phyloP scores from a whole-genome alignment of 2,888 invertebrate genomes.

The Mallateleia sp. region DNA sequence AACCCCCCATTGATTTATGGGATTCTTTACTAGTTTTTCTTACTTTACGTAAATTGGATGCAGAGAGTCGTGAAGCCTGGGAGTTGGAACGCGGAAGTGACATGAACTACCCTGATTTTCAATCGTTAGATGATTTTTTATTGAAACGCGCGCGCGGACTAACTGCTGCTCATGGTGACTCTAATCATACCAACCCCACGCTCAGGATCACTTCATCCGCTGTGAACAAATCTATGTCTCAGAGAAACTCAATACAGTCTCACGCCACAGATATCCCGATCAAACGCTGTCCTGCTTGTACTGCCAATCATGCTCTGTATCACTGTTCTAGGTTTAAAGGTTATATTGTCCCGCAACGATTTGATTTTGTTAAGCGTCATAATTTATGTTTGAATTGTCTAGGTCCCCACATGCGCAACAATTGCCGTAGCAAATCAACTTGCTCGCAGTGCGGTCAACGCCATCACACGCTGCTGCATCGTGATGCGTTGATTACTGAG shows the following conservation, averaged over 20 bases:
- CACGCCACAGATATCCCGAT: background rate
- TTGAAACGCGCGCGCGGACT: too few species aligned
- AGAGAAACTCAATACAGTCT: too few species aligned
- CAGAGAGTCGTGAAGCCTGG: slow-evolving; percentile 3
- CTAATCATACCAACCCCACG: too few species aligned
- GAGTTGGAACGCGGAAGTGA: background rate
- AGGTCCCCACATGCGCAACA: background rate
- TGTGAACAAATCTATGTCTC: background rate
- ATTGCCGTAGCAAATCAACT: background rate
- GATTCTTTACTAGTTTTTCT: slow-evolving; percentile 1
- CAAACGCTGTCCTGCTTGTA: background rate
- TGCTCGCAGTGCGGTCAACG: background rate
- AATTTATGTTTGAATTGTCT: slow-evolving; percentile 21
- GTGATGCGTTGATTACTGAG: background rate
- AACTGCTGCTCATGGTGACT: too few species aligned
- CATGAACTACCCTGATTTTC: background rate
- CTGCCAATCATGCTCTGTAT: background rate
- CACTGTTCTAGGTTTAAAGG: slow-evolving; percentile 9
- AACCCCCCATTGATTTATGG: background rate
- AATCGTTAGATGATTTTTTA: background rate
- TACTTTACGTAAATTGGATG: slow-evolving; percentile 2
- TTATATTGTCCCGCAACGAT: too few species aligned
- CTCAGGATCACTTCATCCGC: too few species aligned
- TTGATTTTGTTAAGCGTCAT: slow-evolving; percentile 10
- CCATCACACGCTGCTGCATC: slow-evolving; percentile 19